phyloP scores from a whole-genome alignment of 2,888 invertebrate species.

The Mechanitis mazaeus region DNA sequence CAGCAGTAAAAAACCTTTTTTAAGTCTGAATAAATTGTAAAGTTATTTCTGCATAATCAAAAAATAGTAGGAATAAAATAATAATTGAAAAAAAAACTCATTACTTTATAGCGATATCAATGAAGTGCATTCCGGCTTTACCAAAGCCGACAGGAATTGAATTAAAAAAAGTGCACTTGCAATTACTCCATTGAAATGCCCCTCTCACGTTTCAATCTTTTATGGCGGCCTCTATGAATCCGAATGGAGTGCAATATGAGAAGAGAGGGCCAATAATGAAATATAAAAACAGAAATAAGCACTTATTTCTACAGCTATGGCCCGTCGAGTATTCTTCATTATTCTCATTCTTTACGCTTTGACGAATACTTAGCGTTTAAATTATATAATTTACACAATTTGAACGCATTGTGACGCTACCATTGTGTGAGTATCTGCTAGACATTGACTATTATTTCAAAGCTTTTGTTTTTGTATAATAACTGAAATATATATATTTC shows the following conservation, averaged over 20 bases:
- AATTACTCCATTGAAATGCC: constrained; percentile 74
- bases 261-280: constrained; percentile 75
- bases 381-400: constrained; percentile 50
- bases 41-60: constrained; percentile 8
- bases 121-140: constrained; percentile 71
- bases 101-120: constrained; percentile 69
- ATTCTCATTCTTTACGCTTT: constrained; percentile 66
- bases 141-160: constrained; percentile 69
- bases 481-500: too few relatives aligned
- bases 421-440: too few relatives aligned
- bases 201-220: constrained; percentile 75
- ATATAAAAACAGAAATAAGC: constrained; percentile 74
- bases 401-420: constrained; percentile 16
- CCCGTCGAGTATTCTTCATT: constrained; percentile 65
- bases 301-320: constrained; percentile 60
- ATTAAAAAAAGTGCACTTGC: constrained; percentile 73
- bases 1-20: not conserved
- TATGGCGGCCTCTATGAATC: constrained; percentile 71
- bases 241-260: constrained; percentile 71
- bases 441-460: too few relatives aligned
- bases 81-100: constrained; percentile 50
- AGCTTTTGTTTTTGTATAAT: too few relatives aligned
- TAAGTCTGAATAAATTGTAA: not conserved
- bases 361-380: constrained; percentile 68
- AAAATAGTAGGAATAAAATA: constrained; percentile 22